phyloP scores from a whole-genome alignment of 2,113 vertebrate genomes.

The Martes martes region DNA sequence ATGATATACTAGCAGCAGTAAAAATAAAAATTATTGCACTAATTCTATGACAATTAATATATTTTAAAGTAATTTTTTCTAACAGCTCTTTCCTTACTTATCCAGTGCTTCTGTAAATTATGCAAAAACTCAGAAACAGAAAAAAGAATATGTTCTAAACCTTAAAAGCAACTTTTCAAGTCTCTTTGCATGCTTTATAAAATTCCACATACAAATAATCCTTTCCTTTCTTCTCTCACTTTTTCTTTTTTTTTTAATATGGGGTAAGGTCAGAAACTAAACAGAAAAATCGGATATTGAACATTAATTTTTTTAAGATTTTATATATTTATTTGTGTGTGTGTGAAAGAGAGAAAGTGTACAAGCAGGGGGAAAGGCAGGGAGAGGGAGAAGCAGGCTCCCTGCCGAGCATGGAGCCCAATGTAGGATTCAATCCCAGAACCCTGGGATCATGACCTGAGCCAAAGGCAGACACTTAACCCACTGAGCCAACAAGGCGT shows the following conservation, averaged over 20 bases:
- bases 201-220: neutral
- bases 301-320: neutral
- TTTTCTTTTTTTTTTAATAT: neutral
- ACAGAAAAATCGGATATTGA: neutral
- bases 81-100: neutral
- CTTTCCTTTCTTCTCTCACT: neutral
- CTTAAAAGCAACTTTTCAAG: neutral
- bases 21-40: neutral
- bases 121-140: neutral
- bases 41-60: neutral
- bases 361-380: no score
- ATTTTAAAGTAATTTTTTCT: neutral
- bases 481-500: neutral
- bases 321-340: neutral
- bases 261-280: neutral
- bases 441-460: neutral
- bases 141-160: neutral
- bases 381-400: neutral
- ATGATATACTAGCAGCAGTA: neutral
- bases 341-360: no score
- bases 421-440: neutral
- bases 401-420: neutral
- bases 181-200: neutral
- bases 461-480: neutral
- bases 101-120: neutral